Conservation (phyloP, 2,797 vertebrate genomes). For the Falco peregrinus region DNA sequence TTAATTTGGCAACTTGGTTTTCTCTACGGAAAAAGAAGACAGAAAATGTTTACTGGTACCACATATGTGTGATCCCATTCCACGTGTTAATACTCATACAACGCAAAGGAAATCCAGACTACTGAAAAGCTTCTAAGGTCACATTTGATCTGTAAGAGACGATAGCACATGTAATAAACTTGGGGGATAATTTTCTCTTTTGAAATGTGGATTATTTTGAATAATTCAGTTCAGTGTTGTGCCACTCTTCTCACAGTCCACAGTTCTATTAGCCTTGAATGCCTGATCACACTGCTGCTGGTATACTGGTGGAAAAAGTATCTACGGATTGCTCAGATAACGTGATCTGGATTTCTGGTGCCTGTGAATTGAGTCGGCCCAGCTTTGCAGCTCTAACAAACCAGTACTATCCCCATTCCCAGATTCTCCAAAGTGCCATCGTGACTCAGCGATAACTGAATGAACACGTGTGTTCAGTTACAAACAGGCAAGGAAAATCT, state of each 20-base stretch:
- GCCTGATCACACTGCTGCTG: not conserved
- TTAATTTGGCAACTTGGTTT: not conserved
- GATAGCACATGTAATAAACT: not conserved
- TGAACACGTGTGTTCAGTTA: not conserved
- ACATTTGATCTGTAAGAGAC: not conserved
- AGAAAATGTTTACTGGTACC: not conserved
- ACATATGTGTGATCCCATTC: not conserved
- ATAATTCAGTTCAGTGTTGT: not conserved
- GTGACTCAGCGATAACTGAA: not conserved
- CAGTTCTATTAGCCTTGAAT: not conserved
- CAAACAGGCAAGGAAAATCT: not conserved
- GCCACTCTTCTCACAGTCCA: not conserved
- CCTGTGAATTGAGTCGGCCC: not conserved
- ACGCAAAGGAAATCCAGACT: not conserved
- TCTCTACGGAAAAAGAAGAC: not conserved
- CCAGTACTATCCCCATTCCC: not conserved
- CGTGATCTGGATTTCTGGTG: not conserved
- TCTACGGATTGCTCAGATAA: rapidly evolving
- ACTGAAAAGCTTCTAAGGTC: not conserved
- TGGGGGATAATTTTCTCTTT: not conserved
- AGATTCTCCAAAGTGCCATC: not conserved
- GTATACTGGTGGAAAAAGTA: not conserved
- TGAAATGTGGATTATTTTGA: not conserved
- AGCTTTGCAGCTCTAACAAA: not conserved
- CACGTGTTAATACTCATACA: not conserved